Base-by-base conservation (phyloP, 2,888 invertebrate genomes). In the Sphecodes monilicornis region DNA sequence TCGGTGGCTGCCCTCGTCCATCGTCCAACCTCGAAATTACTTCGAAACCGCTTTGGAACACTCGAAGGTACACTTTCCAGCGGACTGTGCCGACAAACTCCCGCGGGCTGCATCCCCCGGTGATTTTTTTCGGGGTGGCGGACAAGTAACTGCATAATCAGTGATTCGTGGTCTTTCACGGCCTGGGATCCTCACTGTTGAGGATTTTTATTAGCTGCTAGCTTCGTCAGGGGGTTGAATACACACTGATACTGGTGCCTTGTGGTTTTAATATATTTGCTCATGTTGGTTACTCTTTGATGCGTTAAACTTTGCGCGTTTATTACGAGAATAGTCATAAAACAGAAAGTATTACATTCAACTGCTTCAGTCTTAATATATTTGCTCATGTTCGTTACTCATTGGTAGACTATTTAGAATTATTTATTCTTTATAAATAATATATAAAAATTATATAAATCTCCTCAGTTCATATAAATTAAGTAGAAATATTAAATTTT, bases 21-120 rank as follows among this genome's bases (percentile, higher is more conserved):
- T 64, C 64, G 64, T 71, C 71, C 71, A 76, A 81, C 87, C 86
- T 82, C 69, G 85, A 87, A 89, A 85, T 90, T 89, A 88, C 77
- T 82, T 86, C 80, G 85, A 87, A 88, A 89, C 84, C 84, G 87
- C 81, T 84, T 89, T 83, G 72, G 78, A 81, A 85, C 84, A 84
- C 83, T 84, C 83, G 84, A 82, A 79, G 84, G 85, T 86, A 74
- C 82, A 84, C 78, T 87, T 78, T 84, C 83, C 84, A 84, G 86
- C 75, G 80, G 84, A 82, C 80, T 81, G 79, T 82, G 82, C 76
- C 78, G 70, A 32, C 39, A 11, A 36, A 71, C 81, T 81, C 73
- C 69, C 64, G 29, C 68, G 64, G 39, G 68, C 57, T 78, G 70
- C 80, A 71, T 73, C 81, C 46, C 57, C n/a, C 22, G 66, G 64